Conservation (phyloP, 2,797 vertebrate genomes). For the Gymnodraco acuticeps region DNA sequence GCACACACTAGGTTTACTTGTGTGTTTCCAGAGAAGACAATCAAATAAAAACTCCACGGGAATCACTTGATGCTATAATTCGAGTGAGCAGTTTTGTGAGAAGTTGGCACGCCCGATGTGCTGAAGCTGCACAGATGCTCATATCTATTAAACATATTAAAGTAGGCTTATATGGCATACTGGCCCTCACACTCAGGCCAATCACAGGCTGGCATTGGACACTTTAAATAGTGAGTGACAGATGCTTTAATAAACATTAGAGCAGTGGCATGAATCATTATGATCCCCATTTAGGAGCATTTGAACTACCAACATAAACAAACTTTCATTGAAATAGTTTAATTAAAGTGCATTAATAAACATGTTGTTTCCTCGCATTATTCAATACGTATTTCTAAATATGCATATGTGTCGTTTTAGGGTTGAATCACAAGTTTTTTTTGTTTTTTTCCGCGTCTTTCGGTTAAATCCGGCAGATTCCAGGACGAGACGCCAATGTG, state of each 20-base stretch:
- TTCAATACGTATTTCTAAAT: neutral
- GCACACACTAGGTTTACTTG: slow-evolving; percentile 1
- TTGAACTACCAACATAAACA: neutral
- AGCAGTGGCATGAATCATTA: neutral
- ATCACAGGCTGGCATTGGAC: slow-evolving; percentile 2
- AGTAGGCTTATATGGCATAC: slow-evolving; percentile 32
- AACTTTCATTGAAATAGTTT: neutral
- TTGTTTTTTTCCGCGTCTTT: slow-evolving; percentile 23
- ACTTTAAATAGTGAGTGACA: slow-evolving; percentile 40
- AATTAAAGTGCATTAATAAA: neutral
- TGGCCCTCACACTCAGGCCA: slow-evolving; percentile 18
- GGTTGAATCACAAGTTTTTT: no score
- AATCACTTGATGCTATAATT: slow-evolving; percentile 21
- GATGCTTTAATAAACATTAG: slow-evolving; percentile 52
- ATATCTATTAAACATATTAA: slow-evolving; percentile 55
- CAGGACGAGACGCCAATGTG: slow-evolving; percentile 43
- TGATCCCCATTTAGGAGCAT: neutral
- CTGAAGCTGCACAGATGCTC: slow-evolving; percentile 53
- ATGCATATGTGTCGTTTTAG: neutral
- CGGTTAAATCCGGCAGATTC: slow-evolving; percentile 19
- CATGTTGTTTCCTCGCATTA: neutral
- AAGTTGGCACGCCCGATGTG: slow-evolving; percentile 22
- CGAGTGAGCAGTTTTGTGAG: slow-evolving; percentile 10
- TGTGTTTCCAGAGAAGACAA: neutral
- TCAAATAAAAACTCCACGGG: neutral